Base-by-base conservation (phyloP, 2,113 vertebrate genomes). In the Solea solea region DNA sequence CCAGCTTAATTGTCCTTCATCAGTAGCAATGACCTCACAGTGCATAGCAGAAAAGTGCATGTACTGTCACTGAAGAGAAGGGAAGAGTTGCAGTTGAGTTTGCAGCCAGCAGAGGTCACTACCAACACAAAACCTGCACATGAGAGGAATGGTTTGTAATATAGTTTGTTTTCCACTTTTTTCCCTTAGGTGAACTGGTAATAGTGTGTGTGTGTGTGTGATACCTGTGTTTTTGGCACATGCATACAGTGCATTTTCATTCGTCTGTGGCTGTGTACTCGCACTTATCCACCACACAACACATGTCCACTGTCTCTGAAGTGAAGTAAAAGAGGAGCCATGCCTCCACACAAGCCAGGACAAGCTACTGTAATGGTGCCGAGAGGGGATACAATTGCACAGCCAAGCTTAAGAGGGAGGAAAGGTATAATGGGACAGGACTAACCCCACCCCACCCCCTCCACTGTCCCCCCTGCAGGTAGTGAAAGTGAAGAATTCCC, bases 401-500 rank as follows among this genome's bases (percentile, higher is more conserved):
- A 72, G 78, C 49, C 46, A 21, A 60, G 76, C 62, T 41, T 56
- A 58, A 51, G 50, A 73, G 28, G 71, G 68, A 74, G 71, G 59
- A 73, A 79, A 72, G 54, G 56, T 79, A 76, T 72, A 78, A 84
- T 57, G 39, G 60, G 65, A 42, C 41, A 49, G 78, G 55, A 49
- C 45, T 60, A 27, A 25, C 76, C 58, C 61, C 6, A 27, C 57
- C 46, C 48, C 64, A 4, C 41, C 48, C 44, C 57, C 59, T 28
- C 63, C 54, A 54, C 65, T 80, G 70, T 83, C 77, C 72, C 51
- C 21, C 71, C 64, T 76, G 73, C 86, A 91, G 89, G 86, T 91
- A 86, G 87, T 88, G 87, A 91, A 92, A 85, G 90, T 84, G 76
- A 91, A 89, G 87, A 89, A 91, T 89, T 90, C 87, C 87, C 86